phyloP scores from a whole-genome alignment of 2,113 vertebrate species.

The Macrotus californicus region DNA sequence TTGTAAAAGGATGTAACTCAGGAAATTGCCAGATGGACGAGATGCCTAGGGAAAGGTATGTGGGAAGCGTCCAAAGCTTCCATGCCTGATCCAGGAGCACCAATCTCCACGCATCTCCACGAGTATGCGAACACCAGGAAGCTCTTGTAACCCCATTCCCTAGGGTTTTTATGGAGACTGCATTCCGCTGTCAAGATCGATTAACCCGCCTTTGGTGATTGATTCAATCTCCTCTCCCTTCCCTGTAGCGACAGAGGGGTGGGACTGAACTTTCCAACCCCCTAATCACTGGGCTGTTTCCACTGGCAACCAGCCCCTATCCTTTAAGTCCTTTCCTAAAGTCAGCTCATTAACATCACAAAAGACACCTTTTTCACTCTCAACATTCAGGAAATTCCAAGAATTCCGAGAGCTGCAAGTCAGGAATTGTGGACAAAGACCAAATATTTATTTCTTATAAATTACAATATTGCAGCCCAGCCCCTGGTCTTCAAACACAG shows the following conservation, averaged over 20 bases:
- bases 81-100: too few relatives aligned
- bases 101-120: not conserved
- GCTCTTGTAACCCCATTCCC: not conserved
- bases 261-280: not conserved
- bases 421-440: not conserved
- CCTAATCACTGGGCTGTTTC: not conserved
- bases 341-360: not conserved
- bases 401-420: not conserved
- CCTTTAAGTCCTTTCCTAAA: not conserved
- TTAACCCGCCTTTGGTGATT: not conserved
- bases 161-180: not conserved
- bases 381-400: not conserved
- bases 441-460: not conserved
- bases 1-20: not conserved
- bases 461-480: not conserved
- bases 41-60: not conserved
- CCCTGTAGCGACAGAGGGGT: not conserved
- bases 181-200: not conserved
- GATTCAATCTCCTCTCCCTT: not conserved
- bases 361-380: not conserved
- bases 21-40: not conserved
- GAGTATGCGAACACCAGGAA: not conserved
- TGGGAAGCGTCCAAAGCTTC: not conserved
- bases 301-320: not conserved
- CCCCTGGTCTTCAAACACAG: not conserved